Base-by-base conservation (phyloP, 2,888 invertebrate genomes). In the Rhagonycha lutea region DNA sequence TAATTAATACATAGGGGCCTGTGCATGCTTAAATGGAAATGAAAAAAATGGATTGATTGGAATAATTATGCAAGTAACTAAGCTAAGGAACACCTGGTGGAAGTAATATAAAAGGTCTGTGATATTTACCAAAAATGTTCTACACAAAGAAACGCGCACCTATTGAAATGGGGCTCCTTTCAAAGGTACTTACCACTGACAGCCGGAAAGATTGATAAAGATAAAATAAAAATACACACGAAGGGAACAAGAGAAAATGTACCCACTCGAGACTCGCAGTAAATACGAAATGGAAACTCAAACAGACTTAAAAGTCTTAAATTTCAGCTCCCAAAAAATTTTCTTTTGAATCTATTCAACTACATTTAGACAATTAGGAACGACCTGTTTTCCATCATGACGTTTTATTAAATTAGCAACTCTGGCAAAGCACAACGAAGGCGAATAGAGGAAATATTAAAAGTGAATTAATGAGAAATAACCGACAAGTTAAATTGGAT, bases 181-280 rank as follows among this genome's bases (percentile, higher is more conserved):
- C 72, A 63, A 69, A 78, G 74, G 69, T 76, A 73, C 73, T 71
- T 76, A 76, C 74, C 67, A 72, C 78, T 73, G 78, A 76, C 73
- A 71, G 73, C 74, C 71, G 73, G 75, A 78, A 78, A 78, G 78
- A 78, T 75, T 78, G 73, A 78, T 75, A 78, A 73, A 78, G 78
- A 75, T 75, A 78, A 74, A 74, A 74, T 77, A 76, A 73, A 73
- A 69, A 73, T 76, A 70, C 68, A 63, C 70, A 70, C 70, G 73
- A 63, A 75, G 75, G 68, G 69, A 63, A 72, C 62, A 23, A 32
- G 67, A 61, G 73, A 70, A 47, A 32, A 63, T 63, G 63, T 70
- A 70, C 26, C 23, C 69, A 62, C 68, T 70, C 62, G 62, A 71
- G 62, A 65, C 60, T 67, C 69, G n/a, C 72, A 69, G 62, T 69